These are phyloP conservation scores for Brienomyrus brachyistius DNA, from an alignment of 2,113 vertebrate species.

Conservation along the genomic window DNA sequence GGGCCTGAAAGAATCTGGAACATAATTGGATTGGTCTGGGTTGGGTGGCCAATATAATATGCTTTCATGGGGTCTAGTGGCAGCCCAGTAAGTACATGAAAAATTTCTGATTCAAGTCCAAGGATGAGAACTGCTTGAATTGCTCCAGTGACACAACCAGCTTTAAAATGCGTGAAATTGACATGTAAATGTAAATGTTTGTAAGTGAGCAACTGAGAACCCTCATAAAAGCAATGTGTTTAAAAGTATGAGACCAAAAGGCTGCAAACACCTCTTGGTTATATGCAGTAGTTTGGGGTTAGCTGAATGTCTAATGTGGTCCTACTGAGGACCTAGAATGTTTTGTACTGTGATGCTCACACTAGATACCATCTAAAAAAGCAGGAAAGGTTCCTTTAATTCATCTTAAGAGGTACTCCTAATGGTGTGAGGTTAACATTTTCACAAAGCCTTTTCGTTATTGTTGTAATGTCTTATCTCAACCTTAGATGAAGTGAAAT, in stretches of 20 bases:
- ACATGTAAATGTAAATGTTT: neutral
- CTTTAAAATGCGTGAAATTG: neutral
- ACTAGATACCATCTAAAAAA: neutral
- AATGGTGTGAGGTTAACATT: neutral
- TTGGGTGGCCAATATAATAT: neutral
- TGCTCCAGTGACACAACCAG: neutral
- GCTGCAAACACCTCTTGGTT: neutral
- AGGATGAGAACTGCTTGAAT: neutral
- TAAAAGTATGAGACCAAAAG: neutral
- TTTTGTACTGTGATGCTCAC: neutral
- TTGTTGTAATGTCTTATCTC: neutral
- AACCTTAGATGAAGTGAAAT: neutral
- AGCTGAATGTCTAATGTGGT: neutral
- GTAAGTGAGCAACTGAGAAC: neutral
- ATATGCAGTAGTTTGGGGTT: neutral
- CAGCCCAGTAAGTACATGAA: neutral
- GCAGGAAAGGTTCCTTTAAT: neutral
- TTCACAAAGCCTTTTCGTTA: neutral
- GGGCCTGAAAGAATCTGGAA: neutral
- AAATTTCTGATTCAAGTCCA: neutral
- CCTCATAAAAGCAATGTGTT: neutral
- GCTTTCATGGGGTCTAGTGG: neutral
- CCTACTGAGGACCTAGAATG: neutral
- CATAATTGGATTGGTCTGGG: neutral
- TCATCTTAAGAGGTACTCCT: neutral